A percentile compares a stretch with the other conserved stretches of the same genome.
Evolutionary conservation across 1,140 invertebrate species (phyloP).

Genomic region (Gonatopus flavifemur): DNA sequence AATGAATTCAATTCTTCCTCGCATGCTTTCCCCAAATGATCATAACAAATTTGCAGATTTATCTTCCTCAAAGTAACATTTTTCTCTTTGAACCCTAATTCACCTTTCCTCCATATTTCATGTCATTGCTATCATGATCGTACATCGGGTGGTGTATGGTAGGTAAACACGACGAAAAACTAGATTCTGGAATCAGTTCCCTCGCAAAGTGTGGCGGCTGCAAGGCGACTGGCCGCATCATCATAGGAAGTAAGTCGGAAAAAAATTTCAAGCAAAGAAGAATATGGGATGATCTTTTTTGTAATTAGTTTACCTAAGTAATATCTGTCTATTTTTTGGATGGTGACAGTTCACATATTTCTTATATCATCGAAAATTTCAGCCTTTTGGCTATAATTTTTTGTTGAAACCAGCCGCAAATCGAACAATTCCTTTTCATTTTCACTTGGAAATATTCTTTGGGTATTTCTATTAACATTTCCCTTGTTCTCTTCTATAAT

Average conservation of each 20-base stretch:
- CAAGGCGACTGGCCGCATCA: slow-evolving; percentile 54
- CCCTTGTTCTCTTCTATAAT: no score
- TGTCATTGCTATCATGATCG: slow-evolving; percentile 54
- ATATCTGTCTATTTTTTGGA: slow-evolving; percentile 37
- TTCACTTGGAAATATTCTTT: no score
- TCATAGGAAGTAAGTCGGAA: slow-evolving; percentile 55
- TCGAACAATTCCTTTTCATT: no score
- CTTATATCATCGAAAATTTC: slow-evolving; percentile 1
- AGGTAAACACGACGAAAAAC: slow-evolving; percentile 55
- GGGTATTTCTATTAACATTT: no score
- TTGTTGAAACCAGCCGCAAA: no score
- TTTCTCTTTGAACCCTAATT: slow-evolving; percentile 20
- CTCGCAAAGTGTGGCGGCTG: slow-evolving; percentile 53
- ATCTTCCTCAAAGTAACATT: slow-evolving; percentile 22
- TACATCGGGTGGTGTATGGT: slow-evolving; percentile 54
- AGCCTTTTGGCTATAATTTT: no score
- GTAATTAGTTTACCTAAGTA: slow-evolving; percentile 24
- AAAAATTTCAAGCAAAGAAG: slow-evolving; percentile 41
- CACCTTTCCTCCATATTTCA: slow-evolving; percentile 41
- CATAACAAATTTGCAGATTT: no score
- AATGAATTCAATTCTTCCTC: no score
- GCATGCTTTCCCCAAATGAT: no score
- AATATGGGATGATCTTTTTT: slow-evolving; percentile 35
- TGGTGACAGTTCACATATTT: slow-evolving; percentile 43
- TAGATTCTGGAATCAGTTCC: slow-evolving; percentile 54